Evolutionary conservation across 1,140 invertebrate genomes (phyloP), one percentile per base, ranked within the genome.

Genomic region (Globodera ellingtonae): DNA sequence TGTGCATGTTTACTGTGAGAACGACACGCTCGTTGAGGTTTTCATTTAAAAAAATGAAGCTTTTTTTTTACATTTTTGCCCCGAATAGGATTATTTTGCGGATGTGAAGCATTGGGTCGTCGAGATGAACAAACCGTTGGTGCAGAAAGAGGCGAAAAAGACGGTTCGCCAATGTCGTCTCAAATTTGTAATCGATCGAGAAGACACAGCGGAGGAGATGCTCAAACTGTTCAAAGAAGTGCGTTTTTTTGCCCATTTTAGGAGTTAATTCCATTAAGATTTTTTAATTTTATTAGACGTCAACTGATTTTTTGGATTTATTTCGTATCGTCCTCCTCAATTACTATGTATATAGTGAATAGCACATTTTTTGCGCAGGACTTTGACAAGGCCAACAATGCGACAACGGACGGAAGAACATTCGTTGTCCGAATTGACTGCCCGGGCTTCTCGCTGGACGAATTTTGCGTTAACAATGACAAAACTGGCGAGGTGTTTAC

Each of bases 221-320:
- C 35, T 75, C 65, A 44, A 56, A 62, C 65, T 75, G 65, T 56
- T 75, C 56, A 75, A 75, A 75, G 73, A 75, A 65, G 73, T 75
- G 47, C 6, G 10, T 13, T 50, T n/a, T n/a, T n/a, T n/a, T n/a
- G n/a, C n/a, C n/a, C n/a, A n/a, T n/a, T n/a, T n/a, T n/a, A n/a
- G n/a, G n/a, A n/a, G n/a, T n/a, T n/a, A n/a, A n/a, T n/a, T n/a
- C n/a, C n/a, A n/a, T n/a, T n/a, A n/a, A n/a, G n/a, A n/a, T n/a
- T n/a, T n/a, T n/a, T n/a, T n/a, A n/a, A n/a, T n/a, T n/a, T n/a
- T n/a, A n/a, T n/a, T n/a, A n/a, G n/a, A n/a, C n/a, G n/a, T n/a
- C n/a, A n/a, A n/a, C n/a, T n/a, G n/a, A n/a, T n/a, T n/a, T n/a
- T n/a, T n/a, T n/a, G n/a, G n/a, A n/a, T n/a, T n/a, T n/a, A n/a